Evolutionary conservation across 2,797 vertebrate species (phyloP).

Genomic region (Dromococcyx pavoninus): DNA sequence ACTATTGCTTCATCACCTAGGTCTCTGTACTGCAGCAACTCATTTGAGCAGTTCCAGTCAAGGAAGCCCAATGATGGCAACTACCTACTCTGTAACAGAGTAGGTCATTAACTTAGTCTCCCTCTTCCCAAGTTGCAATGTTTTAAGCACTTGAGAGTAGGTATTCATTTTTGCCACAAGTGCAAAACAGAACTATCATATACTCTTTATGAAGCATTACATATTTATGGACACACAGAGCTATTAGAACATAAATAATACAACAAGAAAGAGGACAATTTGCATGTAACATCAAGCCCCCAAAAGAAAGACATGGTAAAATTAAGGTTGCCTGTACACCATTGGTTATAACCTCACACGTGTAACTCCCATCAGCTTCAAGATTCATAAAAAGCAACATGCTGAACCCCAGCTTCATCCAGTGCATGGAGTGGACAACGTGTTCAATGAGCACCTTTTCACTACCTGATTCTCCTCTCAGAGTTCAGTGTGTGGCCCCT

Average conservation of each 20-base stretch:
- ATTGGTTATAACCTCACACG: neutral
- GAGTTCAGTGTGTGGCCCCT: fast-evolving
- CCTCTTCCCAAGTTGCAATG: neutral
- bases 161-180: neutral
- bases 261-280: neutral
- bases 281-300: neutral
- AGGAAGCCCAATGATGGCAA: neutral
- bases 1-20: neutral
- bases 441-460: neutral
- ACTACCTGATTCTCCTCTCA: neutral
- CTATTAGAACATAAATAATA: neutral
- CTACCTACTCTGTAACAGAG: neutral
- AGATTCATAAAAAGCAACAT: fast-evolving
- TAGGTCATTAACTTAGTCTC: neutral
- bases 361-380: neutral
- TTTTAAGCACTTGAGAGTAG: neutral
- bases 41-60: neutral
- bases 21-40: neutral
- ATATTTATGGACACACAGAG: neutral
- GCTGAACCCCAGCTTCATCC: neutral
- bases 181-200: neutral
- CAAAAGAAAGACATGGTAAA: neutral
- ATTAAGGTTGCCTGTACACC: neutral
- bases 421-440: fast-evolving
- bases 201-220: neutral